Base-by-base conservation (phyloP, 2,797 vertebrate species). In the Phrynocephalus vlangalii region DNA sequence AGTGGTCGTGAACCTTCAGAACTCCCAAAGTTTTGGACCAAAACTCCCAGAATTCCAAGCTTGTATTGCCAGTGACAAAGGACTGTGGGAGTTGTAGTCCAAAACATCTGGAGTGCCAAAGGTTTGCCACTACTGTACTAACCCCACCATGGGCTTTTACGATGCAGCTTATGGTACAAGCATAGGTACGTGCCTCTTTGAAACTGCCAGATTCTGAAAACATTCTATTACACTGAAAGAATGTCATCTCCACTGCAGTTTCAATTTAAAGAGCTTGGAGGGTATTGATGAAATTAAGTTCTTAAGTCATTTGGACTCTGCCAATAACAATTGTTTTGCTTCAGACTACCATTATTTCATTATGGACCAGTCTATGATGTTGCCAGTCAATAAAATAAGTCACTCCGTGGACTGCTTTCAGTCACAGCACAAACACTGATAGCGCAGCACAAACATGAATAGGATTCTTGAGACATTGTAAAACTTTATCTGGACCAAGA, bases 341-440 rank as follows among this genome's bases (percentile, higher is more conserved):
- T 87, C n/a, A 83, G 20, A 79, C 67, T 30, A 7, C 1, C 30
- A 0, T 86, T 88, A 75, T 13, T 85, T 87, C 77, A 79, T 8
- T 82, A 9, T 30, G 6, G 1, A 0, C 72, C 22, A 0, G 5
- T 33, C 2, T 28, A 16, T 78, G n/a, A 70, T 60, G 30, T 18
- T 77, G 26, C 66, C 67, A 70, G 79, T 66, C 79, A 89, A 63
- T 78, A 10, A 76, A n/a, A 33, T 87, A 81, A 82, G 77, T 77
- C 11, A 86, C 10, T 56, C 67, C 5, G 10, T 82, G 44, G 18
- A 11, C 70, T 0, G 0, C 0, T 73, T 0, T 15, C 78, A 56
- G 81, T 68, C 10, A 48, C 72, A 88, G 0, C 38, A 48, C 10
- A 77, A 15, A 85, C 52, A 0, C 3, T 50, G 68, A 3, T 70